Percentiles rank a stretch among this genome's conserved stretches.
Conservation (phyloP, 2,113 vertebrate species). For the Eptatretus burgeri region DNA sequence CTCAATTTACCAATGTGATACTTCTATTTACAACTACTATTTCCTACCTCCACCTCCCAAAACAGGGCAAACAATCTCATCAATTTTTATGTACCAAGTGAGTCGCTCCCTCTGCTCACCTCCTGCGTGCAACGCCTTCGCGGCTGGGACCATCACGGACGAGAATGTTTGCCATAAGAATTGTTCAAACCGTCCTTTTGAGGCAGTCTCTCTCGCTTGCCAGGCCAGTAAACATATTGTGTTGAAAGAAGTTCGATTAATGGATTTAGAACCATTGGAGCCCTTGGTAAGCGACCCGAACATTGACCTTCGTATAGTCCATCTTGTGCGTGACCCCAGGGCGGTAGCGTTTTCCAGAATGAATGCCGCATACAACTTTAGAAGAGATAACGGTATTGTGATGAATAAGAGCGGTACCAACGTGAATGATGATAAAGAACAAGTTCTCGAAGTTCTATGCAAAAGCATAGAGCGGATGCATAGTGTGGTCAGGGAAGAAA, state of each 20-base stretch:
- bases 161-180: background rate
- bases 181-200: background rate
- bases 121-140: background rate
- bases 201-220: conserved; percentile 7
- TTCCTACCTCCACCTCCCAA: background rate
- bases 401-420: background rate
- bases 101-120: background rate
- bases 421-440: background rate
- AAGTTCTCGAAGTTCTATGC: conserved; percentile 7
- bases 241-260: conserved; percentile 6
- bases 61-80: background rate
- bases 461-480: background rate
- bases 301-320: conserved; percentile 7
- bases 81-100: background rate
- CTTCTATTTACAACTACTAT: background rate
- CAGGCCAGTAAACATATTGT: conserved; percentile 7
- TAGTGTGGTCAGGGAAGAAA: background rate
- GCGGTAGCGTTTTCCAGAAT: conserved; percentile 1
- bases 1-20: conserved; percentile 9
- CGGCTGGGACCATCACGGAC: background rate
- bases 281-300: conserved; percentile 7
- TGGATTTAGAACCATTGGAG: background rate
- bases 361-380: background rate
- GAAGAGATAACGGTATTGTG: background rate
- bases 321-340: conserved; percentile 8